Percentiles rank a stretch among this genome's conserved stretches.
Conservation (phyloP, 2,888 invertebrate genomes). For the Pseudoips prasinana region DNA sequence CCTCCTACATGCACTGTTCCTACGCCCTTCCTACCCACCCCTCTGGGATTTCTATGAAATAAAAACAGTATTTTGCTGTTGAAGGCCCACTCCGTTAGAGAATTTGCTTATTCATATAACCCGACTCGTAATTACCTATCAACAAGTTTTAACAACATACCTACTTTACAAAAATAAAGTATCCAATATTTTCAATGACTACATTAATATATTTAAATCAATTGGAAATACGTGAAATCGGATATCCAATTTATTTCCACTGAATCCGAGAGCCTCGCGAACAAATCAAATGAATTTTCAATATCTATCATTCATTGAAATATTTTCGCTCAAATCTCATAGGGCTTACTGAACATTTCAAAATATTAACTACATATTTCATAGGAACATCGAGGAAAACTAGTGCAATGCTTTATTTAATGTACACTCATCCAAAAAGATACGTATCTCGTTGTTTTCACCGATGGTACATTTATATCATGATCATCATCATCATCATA, state of each 20-base stretch:
- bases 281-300: constrained; percentile 21
- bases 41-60: no score
- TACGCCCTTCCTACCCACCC: no score
- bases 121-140: no score
- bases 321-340: constrained; percentile 20
- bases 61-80: no score
- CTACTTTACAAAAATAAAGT: no score
- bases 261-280: constrained; percentile 7
- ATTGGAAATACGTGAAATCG: constrained; percentile 19
- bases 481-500: no score
- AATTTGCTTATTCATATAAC: no score
- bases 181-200: constrained; percentile 3
- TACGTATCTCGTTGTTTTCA: no score
- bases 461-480: no score
- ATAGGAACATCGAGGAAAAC: constrained; percentile 4
- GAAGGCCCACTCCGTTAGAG: no score
- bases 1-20: no score
- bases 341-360: constrained; percentile 16
- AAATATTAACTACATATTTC: constrained; percentile 25
- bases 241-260: constrained; percentile 21
- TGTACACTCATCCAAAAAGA: constrained; percentile 9
- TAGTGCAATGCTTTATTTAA: constrained; percentile 5
- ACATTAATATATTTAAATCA: constrained; percentile 15
- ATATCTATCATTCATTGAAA: constrained; percentile 22
- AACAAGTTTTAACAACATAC: no score